Percentiles rank a stretch among this genome's conserved stretches.
Evolutionary conservation across 2,888 invertebrate species (phyloP).

Genomic region (Drosophila borealis): DNA sequence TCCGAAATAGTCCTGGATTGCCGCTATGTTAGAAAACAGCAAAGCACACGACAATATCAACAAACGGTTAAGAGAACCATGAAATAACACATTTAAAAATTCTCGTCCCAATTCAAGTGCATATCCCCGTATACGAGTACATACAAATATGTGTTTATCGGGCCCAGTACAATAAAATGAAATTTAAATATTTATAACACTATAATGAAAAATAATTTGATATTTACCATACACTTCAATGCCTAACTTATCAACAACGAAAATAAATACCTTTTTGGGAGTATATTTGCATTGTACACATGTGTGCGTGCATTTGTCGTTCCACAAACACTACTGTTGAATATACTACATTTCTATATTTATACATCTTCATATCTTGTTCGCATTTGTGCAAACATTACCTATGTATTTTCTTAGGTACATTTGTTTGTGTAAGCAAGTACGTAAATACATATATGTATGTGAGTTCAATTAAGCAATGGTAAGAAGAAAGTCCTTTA

Average conservation of each 20-base stretch:
- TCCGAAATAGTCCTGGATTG: too few species aligned
- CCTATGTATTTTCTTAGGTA: background rate
- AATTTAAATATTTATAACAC: conserved; percentile 56
- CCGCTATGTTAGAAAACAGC: too few species aligned
- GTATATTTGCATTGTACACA: conserved; percentile 65
- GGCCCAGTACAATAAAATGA: conserved; percentile 33
- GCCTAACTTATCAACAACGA: conserved; percentile 83
- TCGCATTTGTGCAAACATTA: background rate
- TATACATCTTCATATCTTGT: conserved; percentile 1
- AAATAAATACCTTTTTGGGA: conserved; percentile 80
- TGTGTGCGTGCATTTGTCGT: conserved; percentile 51
- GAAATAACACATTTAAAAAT: too few species aligned
- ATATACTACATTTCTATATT: conserved; percentile 16
- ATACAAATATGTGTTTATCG: background rate
- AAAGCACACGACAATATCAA: too few species aligned
- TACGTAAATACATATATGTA: background rate
- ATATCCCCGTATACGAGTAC: background rate
- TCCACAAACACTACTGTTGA: conserved; percentile 55
- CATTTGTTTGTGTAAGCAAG: background rate
- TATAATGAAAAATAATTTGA: conserved; percentile 69
- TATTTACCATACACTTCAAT: conserved; percentile 84
- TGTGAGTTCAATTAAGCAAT: too few species aligned
- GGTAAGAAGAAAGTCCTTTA: too few species aligned
- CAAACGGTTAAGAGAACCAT: too few species aligned
- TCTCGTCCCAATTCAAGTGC: too few species aligned